These are phyloP conservation scores for Oligia strigilis DNA, from an alignment of 2,888 invertebrate genomes.

Conservation along the genomic window DNA sequence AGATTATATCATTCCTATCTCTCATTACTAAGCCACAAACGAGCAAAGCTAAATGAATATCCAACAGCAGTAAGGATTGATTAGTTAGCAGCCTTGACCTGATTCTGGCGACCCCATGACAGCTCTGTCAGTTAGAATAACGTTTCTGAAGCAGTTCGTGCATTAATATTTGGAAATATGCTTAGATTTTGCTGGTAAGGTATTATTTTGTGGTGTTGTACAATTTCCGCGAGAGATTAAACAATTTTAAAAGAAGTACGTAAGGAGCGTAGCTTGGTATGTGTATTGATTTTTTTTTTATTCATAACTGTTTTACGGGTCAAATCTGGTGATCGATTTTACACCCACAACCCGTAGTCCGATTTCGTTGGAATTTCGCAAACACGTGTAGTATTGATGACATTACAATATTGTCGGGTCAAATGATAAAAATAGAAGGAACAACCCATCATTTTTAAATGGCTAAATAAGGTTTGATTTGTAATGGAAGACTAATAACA, in stretches of 20 bases:
- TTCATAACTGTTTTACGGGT: not conserved
- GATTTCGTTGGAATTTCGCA: not conserved
- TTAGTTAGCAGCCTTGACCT: constrained; percentile 66
- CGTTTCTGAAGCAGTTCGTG: constrained; percentile 33
- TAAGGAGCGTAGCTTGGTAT: not conserved
- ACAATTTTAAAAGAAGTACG: not conserved
- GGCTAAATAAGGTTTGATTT: not conserved
- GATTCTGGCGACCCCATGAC: constrained; percentile 47
- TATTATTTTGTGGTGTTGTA: not conserved
- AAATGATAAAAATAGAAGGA: not conserved
- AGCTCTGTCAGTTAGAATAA: constrained; percentile 22
- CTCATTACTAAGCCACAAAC: constrained; percentile 22
- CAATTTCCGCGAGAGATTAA: not conserved
- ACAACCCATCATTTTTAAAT: not conserved
- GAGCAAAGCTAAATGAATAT: constrained; percentile 49
- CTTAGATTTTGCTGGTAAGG: constrained; percentile 6
- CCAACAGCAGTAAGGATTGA: constrained; percentile 60
- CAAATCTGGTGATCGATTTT: constrained; percentile 1
- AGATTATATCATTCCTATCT: not conserved
- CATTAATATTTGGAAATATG: constrained; percentile 24
- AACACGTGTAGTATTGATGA: constrained; percentile 6
- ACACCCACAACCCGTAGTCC: not conserved
- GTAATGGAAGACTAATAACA: too few relatives aligned
- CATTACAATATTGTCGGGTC: not conserved
- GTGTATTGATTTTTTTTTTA: too few relatives aligned